A percentile compares a stretch with the other conserved stretches of the same genome.
Evolutionary conservation across 2,113 vertebrate genomes (phyloP).

Genomic region (Amia ocellicauda): DNA sequence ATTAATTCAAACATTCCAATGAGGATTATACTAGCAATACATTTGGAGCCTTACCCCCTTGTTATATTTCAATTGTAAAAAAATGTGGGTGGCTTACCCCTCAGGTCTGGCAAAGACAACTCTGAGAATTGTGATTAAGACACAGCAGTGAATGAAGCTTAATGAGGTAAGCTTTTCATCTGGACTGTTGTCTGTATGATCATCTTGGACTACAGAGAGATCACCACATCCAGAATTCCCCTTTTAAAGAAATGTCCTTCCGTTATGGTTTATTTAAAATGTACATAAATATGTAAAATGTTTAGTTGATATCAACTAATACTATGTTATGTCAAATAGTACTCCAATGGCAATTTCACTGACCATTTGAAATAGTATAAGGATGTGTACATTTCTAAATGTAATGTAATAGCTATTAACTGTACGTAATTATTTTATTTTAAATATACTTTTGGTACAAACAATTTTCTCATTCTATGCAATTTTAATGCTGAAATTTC

Average conservation of each 20-base stretch:
- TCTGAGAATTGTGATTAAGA: conserved; percentile 2
- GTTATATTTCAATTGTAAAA: background rate
- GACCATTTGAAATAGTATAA: no score
- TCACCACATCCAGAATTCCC: background rate
- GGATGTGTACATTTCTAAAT: no score
- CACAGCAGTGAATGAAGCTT: background rate
- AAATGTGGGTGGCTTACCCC: conserved; percentile 1
- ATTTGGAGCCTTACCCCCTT: no score
- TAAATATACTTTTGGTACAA: no score
- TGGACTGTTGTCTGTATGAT: background rate
- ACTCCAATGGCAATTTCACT: no score
- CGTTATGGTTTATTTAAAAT: background rate
- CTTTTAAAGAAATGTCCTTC: background rate
- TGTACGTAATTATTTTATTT: no score
- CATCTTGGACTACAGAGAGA: background rate
- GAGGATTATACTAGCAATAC: background rate
- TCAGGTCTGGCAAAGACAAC: background rate
- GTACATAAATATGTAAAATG: background rate
- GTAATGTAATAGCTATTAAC: no score
- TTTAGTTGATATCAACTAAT: conserved; percentile 4
- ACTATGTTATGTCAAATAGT: no score
- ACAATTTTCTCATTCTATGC: no score
- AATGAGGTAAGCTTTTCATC: conserved; percentile 10
- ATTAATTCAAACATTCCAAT: background rate
- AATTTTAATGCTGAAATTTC: no score